Evolutionary conservation across 2,113 vertebrate species (phyloP).

Genomic region (Anseranas semipalmata): DNA sequence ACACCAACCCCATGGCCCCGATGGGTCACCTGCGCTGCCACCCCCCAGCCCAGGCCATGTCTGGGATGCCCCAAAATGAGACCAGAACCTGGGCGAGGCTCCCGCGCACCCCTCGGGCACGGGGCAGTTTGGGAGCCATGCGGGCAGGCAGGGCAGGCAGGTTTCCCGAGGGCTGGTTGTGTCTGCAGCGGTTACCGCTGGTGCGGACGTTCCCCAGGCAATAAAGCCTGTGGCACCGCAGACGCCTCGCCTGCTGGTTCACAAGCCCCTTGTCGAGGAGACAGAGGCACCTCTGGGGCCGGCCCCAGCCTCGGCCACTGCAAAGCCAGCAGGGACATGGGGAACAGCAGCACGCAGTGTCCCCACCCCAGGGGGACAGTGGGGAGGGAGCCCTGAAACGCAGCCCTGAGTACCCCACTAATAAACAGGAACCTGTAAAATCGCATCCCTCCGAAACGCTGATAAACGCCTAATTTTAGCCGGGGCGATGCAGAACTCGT

Average conservation of each 20-base stretch:
- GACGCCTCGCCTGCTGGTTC: not conserved
- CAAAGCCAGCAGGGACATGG: not conserved
- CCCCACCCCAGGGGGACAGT: not conserved
- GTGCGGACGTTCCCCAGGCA: not conserved
- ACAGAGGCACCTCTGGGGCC: slow-evolving; percentile 14
- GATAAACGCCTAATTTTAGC: slow-evolving; percentile 74
- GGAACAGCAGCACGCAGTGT: not conserved
- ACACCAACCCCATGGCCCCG: not conserved
- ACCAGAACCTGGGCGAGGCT: not conserved
- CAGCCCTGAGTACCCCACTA: not conserved
- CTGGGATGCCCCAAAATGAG: not conserved
- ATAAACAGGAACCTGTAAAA: slow-evolving; percentile 79
- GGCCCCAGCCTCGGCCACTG: not conserved
- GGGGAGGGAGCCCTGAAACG: not conserved
- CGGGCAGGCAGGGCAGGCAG: rapidly evolving
- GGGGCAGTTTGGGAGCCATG: rapidly evolving
- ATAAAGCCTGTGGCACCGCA: not conserved
- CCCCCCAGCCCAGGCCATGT: too few relatives aligned
- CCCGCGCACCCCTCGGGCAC: not conserved
- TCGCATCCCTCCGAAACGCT: slow-evolving; percentile 62
- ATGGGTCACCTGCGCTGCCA: not conserved
- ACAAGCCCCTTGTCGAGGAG: slow-evolving; percentile 11
- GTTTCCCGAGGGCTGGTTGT: rapidly evolving
- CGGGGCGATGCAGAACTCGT: not conserved
- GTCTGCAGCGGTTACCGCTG: rapidly evolving